phyloP scores from a whole-genome alignment of 2,888 invertebrate species.

The Drosophila falleni region DNA sequence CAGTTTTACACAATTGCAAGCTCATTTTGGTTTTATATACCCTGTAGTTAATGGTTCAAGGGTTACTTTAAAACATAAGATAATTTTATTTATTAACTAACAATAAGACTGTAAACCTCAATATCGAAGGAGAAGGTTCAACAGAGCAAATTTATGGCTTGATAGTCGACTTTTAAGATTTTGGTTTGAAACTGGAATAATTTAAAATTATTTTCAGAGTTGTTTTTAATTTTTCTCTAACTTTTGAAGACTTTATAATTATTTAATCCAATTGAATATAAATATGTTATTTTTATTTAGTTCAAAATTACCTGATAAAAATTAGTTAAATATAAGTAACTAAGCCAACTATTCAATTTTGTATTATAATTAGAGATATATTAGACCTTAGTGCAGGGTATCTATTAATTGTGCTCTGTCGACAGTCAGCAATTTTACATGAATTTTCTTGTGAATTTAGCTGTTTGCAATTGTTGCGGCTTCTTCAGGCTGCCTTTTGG shows the following conservation, averaged over 20 bases:
- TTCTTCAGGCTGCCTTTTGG: constrained; percentile 60
- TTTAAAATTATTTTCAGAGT: too few species aligned
- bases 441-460: constrained; percentile 12
- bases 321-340: too few species aligned
- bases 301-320: too few species aligned
- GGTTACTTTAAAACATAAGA: neutral
- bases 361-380: too few species aligned
- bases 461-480: constrained; percentile 46
- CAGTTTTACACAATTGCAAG: constrained; percentile 52
- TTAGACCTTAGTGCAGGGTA: constrained; percentile 7
- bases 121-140: neutral
- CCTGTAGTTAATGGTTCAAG: constrained; percentile 2
- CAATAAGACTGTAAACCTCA: too few species aligned
- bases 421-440: neutral
- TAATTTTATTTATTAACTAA: neutral
- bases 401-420: neutral
- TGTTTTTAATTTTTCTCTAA: too few species aligned
- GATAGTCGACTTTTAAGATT: too few species aligned
- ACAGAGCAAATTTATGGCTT: neutral
- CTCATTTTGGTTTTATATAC: constrained; percentile 30
- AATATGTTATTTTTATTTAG: too few species aligned
- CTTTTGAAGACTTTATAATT: too few species aligned
- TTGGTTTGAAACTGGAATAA: too few species aligned
- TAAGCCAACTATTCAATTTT: too few species aligned
- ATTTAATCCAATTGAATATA: too few species aligned